Evolutionary conservation across 1,140 invertebrate species (phyloP), one percentile per base, ranked within the genome.

Genomic region (Penaeus vannamei): DNA sequence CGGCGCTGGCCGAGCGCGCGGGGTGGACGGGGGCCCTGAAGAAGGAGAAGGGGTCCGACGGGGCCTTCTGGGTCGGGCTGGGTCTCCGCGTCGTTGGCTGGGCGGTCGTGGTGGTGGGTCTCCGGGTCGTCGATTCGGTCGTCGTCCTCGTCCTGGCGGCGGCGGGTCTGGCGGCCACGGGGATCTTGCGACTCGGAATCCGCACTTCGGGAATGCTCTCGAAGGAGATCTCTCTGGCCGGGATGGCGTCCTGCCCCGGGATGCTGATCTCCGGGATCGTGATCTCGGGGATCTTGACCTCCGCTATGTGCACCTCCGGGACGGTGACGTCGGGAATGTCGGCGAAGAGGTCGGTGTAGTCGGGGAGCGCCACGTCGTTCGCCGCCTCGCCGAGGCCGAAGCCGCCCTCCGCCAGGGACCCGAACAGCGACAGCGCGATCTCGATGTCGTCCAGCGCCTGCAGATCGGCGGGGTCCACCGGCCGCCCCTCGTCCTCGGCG

Each of bases 401-500:
- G 42, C 20, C 26, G 29, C 17, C 20, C 7, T 29, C 29, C 29
- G 72, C 72, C 42, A 76, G 42, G 5, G 29, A 20, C 19, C 29
- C 29, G 17, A 76, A 32, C 29, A 32, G 22, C 29, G 17, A 12
- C n/a, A 76, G 42, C 29, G 72, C 72, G 20, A 76, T 32, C 72
- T 76, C 72, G 17, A 76, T 36, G 26, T 29, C 72, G 42, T 76
- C 72, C 29, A 76, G 72, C 19, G n/a, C 26, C 42, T 76, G 29
- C 10, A 76, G 12, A 17, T 76, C 72, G 8, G 29, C 72, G n/a
- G 72, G 22, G 72, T 26, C 20, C 20, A 76, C 2, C 42, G 22
- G 29, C 22, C 72, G 72, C 14, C 72, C 72, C 26, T 76, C 72
- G 42, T 76, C 72, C n/a, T 76, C 72, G 17, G 72, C 72, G 29